Percentiles rank a stretch among this genome's conserved stretches.
These are phyloP conservation scores for Mus pahari DNA, from an alignment of 2,113 vertebrate genomes.

Conservation along the genomic window DNA sequence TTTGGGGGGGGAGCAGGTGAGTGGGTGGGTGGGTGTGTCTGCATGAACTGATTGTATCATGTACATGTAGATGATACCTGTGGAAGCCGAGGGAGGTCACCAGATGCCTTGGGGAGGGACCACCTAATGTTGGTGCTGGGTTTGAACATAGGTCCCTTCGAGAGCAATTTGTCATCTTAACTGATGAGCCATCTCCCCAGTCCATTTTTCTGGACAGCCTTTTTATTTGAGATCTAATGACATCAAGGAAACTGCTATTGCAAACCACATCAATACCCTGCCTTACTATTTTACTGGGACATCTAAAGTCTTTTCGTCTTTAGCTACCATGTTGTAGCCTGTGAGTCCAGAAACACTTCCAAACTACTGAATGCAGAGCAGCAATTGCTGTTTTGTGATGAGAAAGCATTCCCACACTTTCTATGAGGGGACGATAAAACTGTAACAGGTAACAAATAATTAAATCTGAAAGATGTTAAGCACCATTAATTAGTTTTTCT, in stretches of 20 bases:
- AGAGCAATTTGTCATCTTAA: background rate
- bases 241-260: conserved; percentile 18
- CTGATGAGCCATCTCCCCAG: background rate
- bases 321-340: background rate
- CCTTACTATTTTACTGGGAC: background rate
- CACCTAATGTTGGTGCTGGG: background rate
- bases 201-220: background rate
- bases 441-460: conserved; percentile 77
- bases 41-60: too few relatives aligned
- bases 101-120: background rate
- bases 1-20: background rate
- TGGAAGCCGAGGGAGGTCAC: too few relatives aligned
- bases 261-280: background rate
- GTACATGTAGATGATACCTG: background rate
- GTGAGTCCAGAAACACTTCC: conserved; percentile 26
- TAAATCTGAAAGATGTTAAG: conserved; percentile 76
- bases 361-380: background rate
- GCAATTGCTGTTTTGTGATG: conserved; percentile 56
- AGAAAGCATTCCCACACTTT: background rate
- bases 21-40: background rate
- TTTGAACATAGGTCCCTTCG: background rate
- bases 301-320: background rate
- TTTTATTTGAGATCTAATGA: conserved; percentile 42
- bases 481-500: conserved; percentile 74
- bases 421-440: conserved; percentile 72